phyloP scores from a whole-genome alignment of 2,797 vertebrate genomes.

The Huso huso region DNA sequence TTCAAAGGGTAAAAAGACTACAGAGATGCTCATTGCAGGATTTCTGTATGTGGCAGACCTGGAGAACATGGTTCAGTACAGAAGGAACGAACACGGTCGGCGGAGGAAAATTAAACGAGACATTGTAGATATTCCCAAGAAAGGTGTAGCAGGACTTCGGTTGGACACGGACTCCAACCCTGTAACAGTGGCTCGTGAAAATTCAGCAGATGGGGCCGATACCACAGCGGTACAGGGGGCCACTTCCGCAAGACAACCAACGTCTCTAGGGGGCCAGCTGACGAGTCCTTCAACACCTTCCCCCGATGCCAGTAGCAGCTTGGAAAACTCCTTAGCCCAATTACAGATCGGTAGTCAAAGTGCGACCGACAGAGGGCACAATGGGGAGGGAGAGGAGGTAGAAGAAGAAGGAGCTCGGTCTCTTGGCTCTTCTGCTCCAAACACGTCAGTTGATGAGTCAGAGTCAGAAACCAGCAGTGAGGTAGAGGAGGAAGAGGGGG shows the following conservation, averaged over 20 bases:
- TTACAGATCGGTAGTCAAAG: slow-evolving; percentile 66
- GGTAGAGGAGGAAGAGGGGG: slow-evolving; percentile 46
- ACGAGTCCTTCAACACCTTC: slow-evolving; percentile 54
- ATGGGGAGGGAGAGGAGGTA: slow-evolving; percentile 66
- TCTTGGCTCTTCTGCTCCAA: slow-evolving; percentile 62
- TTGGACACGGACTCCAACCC: slow-evolving; percentile 59
- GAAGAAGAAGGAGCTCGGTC: slow-evolving; percentile 53
- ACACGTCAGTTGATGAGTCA: slow-evolving; percentile 65
- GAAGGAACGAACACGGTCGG: slow-evolving; percentile 86
- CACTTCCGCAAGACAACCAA: slow-evolving; percentile 50
- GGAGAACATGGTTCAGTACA: slow-evolving; percentile 95
- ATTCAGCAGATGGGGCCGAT: slow-evolving; percentile 76
- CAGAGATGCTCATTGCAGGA: slow-evolving; percentile 93
- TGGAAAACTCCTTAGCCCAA: slow-evolving; percentile 80
- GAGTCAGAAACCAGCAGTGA: slow-evolving; percentile 72
- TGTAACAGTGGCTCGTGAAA: slow-evolving; percentile 59
- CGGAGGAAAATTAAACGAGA: slow-evolving; percentile 92
- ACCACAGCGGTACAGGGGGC: slow-evolving; percentile 49
- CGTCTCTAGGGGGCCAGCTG: slow-evolving; percentile 60
- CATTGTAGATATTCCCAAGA: slow-evolving; percentile 75
- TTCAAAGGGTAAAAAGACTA: slow-evolving; percentile 83
- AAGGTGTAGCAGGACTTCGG: slow-evolving; percentile 79
- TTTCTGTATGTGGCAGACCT: slow-evolving; percentile 92
- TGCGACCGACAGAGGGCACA: slow-evolving; percentile 53
- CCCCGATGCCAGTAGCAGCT: slow-evolving; percentile 50